Evolutionary conservation across 1,140 invertebrate genomes (phyloP).

Genomic region (Nephila pilipes): DNA sequence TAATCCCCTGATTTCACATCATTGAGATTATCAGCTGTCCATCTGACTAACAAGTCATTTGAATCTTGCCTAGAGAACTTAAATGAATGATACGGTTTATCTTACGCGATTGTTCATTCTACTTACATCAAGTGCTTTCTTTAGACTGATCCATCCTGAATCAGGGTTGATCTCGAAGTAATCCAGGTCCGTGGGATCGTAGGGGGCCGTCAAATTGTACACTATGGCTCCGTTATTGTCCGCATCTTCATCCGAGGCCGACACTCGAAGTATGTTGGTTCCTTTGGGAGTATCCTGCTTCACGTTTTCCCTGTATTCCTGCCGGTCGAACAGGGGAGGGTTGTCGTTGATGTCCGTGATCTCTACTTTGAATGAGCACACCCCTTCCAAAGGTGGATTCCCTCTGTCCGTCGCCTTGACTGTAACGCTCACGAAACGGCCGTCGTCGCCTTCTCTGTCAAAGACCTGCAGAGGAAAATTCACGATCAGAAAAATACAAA

Average conservation of each 20-base stretch:
- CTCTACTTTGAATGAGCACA: slow-evolving; percentile 97
- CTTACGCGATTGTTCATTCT: background rate
- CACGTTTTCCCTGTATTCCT: slow-evolving; percentile 97
- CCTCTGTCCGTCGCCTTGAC: slow-evolving; percentile 96
- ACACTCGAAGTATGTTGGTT: slow-evolving; percentile 94
- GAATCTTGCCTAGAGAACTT: no score
- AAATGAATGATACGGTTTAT: no score
- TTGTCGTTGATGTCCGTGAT: slow-evolving; percentile 97
- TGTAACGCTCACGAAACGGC: slow-evolving; percentile 96
- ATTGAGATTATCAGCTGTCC: no score
- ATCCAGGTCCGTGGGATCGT: slow-evolving; percentile 91
- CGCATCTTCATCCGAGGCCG: slow-evolving; percentile 96
- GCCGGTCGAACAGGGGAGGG: slow-evolving; percentile 94
- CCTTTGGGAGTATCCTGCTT: slow-evolving; percentile 97
- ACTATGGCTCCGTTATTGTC: slow-evolving; percentile 90
- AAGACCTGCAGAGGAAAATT: slow-evolving; percentile 85
- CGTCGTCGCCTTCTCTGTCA: slow-evolving; percentile 95
- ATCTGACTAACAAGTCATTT: no score
- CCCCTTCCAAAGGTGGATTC: slow-evolving; percentile 95
- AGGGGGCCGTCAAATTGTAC: slow-evolving; percentile 90
- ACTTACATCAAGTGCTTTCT: slow-evolving; percentile 90
- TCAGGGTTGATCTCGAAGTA: slow-evolving; percentile 97
- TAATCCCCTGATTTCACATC: no score
- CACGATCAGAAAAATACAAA: no score
- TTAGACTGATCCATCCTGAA: slow-evolving; percentile 96